Evolutionary conservation across 2,113 vertebrate species (phyloP).

Genomic region (Neogale vison): DNA sequence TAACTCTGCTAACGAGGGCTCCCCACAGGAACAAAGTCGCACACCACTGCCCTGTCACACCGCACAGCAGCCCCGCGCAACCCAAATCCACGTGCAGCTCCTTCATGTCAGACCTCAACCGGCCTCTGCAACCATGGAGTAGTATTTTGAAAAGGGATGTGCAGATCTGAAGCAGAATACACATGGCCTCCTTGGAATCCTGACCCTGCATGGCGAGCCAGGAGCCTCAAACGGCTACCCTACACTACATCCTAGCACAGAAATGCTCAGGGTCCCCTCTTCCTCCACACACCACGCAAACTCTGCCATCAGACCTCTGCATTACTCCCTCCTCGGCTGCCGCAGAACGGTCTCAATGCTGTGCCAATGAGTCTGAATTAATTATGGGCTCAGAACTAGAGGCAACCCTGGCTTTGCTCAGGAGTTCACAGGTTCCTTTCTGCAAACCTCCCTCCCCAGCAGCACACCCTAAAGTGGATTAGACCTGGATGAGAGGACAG

Average conservation of each 20-base stretch:
- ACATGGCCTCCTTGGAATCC: constrained; percentile 36
- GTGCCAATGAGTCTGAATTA: constrained; percentile 29
- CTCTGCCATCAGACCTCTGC: not conserved
- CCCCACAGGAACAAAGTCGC: constrained; percentile 58
- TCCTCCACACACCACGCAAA: not conserved
- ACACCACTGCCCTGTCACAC: constrained; percentile 33
- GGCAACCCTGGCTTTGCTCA: not conserved
- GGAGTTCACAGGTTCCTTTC: constrained; percentile 27
- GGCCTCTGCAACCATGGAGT: not conserved
- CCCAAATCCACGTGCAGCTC: constrained; percentile 41
- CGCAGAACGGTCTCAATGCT: not conserved
- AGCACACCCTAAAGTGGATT: not conserved
- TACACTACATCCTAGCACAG: not conserved
- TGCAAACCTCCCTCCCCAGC: not conserved
- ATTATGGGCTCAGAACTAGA: constrained; percentile 10
- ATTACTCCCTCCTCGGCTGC: not conserved
- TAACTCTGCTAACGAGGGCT: constrained; percentile 49
- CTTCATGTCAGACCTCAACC: constrained; percentile 53
- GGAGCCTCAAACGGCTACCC: not conserved
- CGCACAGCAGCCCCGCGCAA: constrained; percentile 30
- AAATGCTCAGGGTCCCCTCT: not conserved
- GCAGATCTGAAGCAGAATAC: constrained; percentile 58
- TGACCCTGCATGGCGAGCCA: not conserved
- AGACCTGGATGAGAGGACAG: not conserved
- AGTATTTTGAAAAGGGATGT: constrained; percentile 65